A percentile compares a stretch with the other conserved stretches of the same genome.
phyloP scores from a whole-genome alignment of 1,140 invertebrate genomes.

The Megathymus violae region DNA sequence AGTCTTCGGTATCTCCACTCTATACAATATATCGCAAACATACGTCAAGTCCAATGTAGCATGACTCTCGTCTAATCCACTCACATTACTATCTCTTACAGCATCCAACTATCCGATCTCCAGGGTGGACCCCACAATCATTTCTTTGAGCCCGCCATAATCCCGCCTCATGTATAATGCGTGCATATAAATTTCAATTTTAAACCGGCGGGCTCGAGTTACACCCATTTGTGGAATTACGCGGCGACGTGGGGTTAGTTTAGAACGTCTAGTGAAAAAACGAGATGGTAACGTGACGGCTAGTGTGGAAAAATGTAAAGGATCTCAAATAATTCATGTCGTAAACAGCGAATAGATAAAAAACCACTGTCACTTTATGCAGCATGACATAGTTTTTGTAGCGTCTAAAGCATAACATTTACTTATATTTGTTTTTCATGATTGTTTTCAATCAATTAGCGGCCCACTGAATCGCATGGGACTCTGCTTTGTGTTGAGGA shows the following conservation, averaged over 20 bases:
- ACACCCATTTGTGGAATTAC: constrained; percentile 80
- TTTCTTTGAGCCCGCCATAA: constrained; percentile 68
- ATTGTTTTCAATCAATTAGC: too few relatives aligned
- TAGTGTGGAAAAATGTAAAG: not conserved
- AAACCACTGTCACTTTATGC: too few relatives aligned
- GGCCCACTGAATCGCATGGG: too few relatives aligned
- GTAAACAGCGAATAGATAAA: too few relatives aligned
- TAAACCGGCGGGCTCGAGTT: constrained; percentile 75
- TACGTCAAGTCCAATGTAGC: constrained; percentile 21
- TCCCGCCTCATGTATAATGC: constrained; percentile 77
- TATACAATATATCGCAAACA: not conserved
- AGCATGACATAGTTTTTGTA: too few relatives aligned
- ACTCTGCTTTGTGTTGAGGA: too few relatives aligned
- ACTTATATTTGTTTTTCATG: too few relatives aligned
- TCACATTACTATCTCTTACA: constrained; percentile 48
- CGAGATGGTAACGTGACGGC: constrained; percentile 3
- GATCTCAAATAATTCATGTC: too few relatives aligned
- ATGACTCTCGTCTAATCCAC: constrained; percentile 40
- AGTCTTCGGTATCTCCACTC: too few relatives aligned
- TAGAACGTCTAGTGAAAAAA: constrained; percentile 15
- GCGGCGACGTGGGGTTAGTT: constrained; percentile 47
- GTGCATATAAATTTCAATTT: constrained; percentile 82
- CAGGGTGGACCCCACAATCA: constrained; percentile 55
- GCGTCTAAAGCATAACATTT: too few relatives aligned
- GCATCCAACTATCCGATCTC: constrained; percentile 54